Evolutionary conservation across 2,888 invertebrate genomes (phyloP).

Genomic region (Erebia aethiops): DNA sequence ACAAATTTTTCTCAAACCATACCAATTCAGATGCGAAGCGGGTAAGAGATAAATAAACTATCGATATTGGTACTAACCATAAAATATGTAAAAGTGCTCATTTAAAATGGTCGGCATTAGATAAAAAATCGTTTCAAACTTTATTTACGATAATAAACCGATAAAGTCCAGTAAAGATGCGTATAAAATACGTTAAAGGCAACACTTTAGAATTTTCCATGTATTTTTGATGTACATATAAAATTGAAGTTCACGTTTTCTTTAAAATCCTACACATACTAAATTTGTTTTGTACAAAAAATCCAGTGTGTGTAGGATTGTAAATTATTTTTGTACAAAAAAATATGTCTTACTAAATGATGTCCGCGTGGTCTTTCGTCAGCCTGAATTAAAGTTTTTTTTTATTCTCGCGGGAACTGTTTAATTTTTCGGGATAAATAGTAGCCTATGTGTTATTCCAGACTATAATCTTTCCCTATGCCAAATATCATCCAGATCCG

Average conservation of each 20-base stretch:
- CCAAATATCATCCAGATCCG: too few species aligned
- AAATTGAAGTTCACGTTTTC: background rate
- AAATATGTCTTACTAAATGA: too few species aligned
- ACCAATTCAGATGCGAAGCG: constrained; percentile 8
- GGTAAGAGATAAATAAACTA: background rate
- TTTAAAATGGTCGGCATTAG: constrained; percentile 34
- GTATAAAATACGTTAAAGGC: constrained; percentile 62
- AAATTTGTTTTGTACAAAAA: too few species aligned
- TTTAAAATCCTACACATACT: constrained; percentile 1
- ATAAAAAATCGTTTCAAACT: constrained; percentile 35
- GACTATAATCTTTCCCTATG: too few species aligned
- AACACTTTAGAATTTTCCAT: constrained; percentile 44
- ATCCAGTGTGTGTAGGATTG: too few species aligned
- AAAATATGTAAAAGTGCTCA: constrained; percentile 33
- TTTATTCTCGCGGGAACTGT: too few species aligned
- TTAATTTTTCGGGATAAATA: too few species aligned
- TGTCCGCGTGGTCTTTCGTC: too few species aligned
- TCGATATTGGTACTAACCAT: constrained; percentile 19
- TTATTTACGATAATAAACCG: constrained; percentile 67
- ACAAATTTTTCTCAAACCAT: background rate
- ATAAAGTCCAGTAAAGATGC: constrained; percentile 64
- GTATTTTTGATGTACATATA: constrained; percentile 6
- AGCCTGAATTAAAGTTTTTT: too few species aligned
- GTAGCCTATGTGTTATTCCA: too few species aligned
- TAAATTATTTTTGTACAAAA: too few species aligned